Base-by-base conservation (phyloP, 2,888 invertebrate species). In the Iphiclides podalirius region DNA sequence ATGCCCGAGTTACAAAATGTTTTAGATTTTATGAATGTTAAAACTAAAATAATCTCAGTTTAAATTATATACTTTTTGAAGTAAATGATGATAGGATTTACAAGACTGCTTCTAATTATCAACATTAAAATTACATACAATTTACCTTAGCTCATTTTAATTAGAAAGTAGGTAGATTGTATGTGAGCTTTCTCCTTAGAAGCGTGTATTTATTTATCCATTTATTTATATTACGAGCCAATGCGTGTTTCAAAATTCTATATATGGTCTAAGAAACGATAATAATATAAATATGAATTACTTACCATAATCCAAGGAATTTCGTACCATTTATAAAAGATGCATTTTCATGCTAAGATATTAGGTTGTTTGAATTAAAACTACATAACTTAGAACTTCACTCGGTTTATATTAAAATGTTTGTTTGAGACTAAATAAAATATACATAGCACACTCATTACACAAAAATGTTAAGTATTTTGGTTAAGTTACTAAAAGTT, bases 401-500 rank as follows among this genome's bases (percentile, higher is more conserved):
- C 36, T 20, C 14, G n/a, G 2, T 3, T 28, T 45, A 8, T 11
- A 51, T 41, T 41, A 31, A 15, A 28, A 35, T 20, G 9, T 41
- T 40, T 11, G 16, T 36, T 52, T 13, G 13, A 66, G 65, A 65
- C 59, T 58, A 59, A 64, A 66, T 40, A 64, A 61, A 64, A 64
- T 72, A 81, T 76, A 52, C 75, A 79, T 75, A 70, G 66, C 74
- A 79, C 77, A 74, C 78, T 75, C 64, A 79, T 75, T 76, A 75
- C 77, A 75, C 68, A 77, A 75, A 79, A 83, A 79, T 75, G 77
- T 80, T 68, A 81, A 75, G 72, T 85, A 85, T 84, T 87, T 85
- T 86, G 85, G 84, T 78, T 82, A 87, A 78, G 77, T 78, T 83
- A 44, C 75, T 79, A 60, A 73, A 79, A 84, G 79, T 84, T 82